Percentiles rank a stretch among this genome's conserved stretches.
These are phyloP conservation scores for Columba janthina DNA, from an alignment of 2,113 vertebrate species.

Conservation along the genomic window DNA sequence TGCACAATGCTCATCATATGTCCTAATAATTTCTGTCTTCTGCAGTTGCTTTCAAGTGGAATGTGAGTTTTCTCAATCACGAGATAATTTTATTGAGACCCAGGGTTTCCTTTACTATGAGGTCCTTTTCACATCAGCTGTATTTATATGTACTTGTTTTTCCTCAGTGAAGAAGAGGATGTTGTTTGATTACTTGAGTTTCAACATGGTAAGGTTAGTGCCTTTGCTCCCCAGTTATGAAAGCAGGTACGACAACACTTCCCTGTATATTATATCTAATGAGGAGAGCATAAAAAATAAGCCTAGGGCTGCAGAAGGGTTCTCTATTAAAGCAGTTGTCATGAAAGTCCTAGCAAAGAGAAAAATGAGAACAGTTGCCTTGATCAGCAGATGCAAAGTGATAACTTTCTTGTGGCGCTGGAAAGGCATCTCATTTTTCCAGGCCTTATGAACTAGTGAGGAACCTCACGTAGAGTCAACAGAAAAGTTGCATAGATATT, in stretches of 20 bases:
- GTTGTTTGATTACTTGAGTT: not conserved
- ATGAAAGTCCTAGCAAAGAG: conserved; percentile 24
- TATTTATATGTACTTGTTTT: not conserved
- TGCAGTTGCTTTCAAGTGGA: not conserved
- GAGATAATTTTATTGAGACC: not conserved
- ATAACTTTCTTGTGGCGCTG: conserved; percentile 14
- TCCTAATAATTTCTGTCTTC: not conserved
- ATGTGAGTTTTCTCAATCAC: not conserved
- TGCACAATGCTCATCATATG: not conserved
- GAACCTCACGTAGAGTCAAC: not conserved
- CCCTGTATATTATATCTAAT: not conserved
- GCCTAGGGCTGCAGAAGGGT: not conserved
- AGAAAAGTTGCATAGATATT: not conserved
- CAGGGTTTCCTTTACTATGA: not conserved
- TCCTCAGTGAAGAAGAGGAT: not conserved
- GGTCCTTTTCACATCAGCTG: not conserved
- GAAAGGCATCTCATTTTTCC: not conserved
- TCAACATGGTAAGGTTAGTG: not conserved
- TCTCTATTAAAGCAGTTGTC: conserved; percentile 32
- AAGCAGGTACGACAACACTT: not conserved
- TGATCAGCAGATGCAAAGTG: conserved; percentile 41
- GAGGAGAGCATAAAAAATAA: not conserved
- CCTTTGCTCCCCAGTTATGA: not conserved
- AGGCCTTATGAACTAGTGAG: not conserved
- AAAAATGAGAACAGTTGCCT: conserved; percentile 48